Conservation (phyloP, 2,113 vertebrate species). For the Nesoenas mayeri region DNA sequence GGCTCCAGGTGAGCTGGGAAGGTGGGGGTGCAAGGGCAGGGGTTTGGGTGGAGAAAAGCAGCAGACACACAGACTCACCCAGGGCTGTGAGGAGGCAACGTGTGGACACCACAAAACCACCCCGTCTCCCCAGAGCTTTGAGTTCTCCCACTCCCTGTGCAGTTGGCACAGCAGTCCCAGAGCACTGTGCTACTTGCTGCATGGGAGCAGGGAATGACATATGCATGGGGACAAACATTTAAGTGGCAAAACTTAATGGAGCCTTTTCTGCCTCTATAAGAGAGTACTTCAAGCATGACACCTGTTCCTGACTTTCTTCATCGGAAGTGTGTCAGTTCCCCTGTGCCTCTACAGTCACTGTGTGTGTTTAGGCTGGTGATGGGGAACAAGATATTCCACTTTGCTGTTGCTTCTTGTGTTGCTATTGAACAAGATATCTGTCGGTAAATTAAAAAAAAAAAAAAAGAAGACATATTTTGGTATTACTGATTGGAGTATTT, state of each 20-base stretch:
- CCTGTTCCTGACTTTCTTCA: neutral
- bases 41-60: neutral
- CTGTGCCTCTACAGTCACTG: fast-evolving
- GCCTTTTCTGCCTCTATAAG: neutral
- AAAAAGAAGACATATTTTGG: neutral
- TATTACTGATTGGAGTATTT: neutral
- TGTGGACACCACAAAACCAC: neutral
- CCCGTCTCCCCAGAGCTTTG: neutral
- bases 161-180: neutral
- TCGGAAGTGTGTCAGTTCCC: neutral
- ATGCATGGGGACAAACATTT: neutral
- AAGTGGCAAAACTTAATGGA: neutral
- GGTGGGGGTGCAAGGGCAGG: neutral
- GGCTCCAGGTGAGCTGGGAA: neutral
- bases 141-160: fast-evolving
- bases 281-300: neutral
- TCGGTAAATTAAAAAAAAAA: neutral
- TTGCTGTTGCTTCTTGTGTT: neutral
- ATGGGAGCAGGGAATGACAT: neutral
- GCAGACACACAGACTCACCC: neutral
- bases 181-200: neutral
- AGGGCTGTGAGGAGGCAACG: neutral
- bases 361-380: neutral
- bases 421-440: neutral
- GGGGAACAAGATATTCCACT: neutral